Evolutionary conservation across 2,797 vertebrate genomes (phyloP).

Genomic region (Sebastes itinus): DNA sequence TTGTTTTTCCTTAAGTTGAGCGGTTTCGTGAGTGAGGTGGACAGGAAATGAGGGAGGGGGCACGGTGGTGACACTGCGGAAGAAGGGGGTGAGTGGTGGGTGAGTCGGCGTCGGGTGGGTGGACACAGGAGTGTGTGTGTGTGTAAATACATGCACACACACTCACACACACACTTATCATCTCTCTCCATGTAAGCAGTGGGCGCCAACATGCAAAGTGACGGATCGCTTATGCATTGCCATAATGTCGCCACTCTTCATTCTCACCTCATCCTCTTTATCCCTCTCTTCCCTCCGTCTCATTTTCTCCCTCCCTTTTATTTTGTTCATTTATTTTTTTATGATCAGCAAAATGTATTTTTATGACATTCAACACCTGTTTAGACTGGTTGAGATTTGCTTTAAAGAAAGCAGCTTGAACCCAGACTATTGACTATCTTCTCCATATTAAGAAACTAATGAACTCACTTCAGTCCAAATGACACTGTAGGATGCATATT

Average conservation of each 20-base stretch:
- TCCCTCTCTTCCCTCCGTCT: conserved; percentile 24
- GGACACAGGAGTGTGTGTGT: conserved; percentile 21
- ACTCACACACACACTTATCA: conserved; percentile 55
- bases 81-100: conserved; percentile 33
- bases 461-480: conserved; percentile 38
- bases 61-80: conserved; percentile 41
- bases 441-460: conserved; percentile 29
- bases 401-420: conserved; percentile 4
- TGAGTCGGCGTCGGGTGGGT: conserved; percentile 42
- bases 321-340: conserved; percentile 26
- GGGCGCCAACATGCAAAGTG: conserved; percentile 63
- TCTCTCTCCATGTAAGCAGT: conserved; percentile 74
- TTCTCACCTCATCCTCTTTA: conserved; percentile 37
- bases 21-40: conserved; percentile 53
- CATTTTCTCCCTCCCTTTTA: conserved; percentile 24
- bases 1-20: conserved; percentile 60
- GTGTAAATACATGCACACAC: conserved; percentile 2
- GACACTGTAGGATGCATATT: conserved; percentile 41
- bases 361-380: conserved; percentile 33
- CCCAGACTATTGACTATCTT: not conserved
- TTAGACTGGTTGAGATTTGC: conserved; percentile 10
- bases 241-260: conserved; percentile 36
- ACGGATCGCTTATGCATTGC: conserved; percentile 77
- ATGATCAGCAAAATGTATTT: conserved; percentile 3
- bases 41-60: conserved; percentile 56